These are phyloP conservation scores for Chouioia cunea DNA, from an alignment of 2,888 invertebrate genomes.

Conservation along the genomic window DNA sequence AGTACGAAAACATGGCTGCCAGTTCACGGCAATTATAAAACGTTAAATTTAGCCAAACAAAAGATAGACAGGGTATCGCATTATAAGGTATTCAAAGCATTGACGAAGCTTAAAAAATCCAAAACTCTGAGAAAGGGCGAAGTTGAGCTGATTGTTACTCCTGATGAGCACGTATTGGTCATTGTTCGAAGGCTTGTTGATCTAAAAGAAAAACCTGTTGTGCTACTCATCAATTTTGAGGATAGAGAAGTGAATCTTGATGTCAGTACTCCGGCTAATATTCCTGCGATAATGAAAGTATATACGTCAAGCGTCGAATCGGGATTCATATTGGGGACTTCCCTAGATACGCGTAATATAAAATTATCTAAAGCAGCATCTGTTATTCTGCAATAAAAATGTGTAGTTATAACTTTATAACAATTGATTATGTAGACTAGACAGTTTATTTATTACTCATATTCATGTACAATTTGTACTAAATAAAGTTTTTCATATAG, in stretches of 20 bases:
- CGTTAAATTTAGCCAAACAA: conserved; percentile 73
- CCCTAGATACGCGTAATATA: conserved; percentile 46
- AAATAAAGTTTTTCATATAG: too few relatives aligned
- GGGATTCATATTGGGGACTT: conserved; percentile 38
- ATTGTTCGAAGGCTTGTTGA: conserved; percentile 46
- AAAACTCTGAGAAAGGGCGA: conserved; percentile 68
- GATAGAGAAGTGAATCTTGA: too few relatives aligned
- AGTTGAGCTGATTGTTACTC: conserved; percentile 56
- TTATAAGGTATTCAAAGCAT: conserved; percentile 60
- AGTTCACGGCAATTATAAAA: conserved; percentile 73
- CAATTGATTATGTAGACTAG: too few relatives aligned
- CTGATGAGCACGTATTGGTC: conserved; percentile 47
- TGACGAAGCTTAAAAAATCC: conserved; percentile 70
- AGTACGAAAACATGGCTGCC: conserved; percentile 76
- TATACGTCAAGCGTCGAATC: conserved; percentile 52
- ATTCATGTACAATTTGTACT: too few relatives aligned
- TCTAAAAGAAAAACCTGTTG: conserved; percentile 36
- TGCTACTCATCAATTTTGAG: conserved; percentile 30
- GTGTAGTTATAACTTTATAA: too few relatives aligned
- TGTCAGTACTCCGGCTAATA: too few relatives aligned
- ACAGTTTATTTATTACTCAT: too few relatives aligned
- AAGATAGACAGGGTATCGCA: conserved; percentile 70
- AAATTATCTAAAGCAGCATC: conserved; percentile 50
- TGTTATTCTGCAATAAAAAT: conserved; percentile 33
- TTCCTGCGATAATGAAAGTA: conserved; percentile 49